Conservation (phyloP, 2,797 vertebrate species). For the Poeciliopsis paucimaculata region DNA sequence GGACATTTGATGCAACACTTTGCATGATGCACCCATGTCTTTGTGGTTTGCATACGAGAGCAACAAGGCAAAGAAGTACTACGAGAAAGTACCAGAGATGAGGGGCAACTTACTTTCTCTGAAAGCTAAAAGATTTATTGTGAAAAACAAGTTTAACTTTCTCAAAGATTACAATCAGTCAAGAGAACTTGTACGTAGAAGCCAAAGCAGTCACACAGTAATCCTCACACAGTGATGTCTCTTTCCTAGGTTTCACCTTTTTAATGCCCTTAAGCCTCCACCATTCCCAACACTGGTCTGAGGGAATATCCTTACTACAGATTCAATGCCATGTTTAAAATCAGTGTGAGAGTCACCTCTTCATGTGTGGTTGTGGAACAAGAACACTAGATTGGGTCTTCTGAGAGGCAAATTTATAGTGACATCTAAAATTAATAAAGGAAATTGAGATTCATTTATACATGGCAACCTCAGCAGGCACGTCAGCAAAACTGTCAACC, state of each 20-base stretch:
- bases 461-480: constrained; percentile 74
- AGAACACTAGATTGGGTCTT: constrained; percentile 40
- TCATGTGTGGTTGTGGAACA: constrained; percentile 5
- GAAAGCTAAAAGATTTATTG: not conserved
- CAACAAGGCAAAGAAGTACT: no score
- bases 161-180: not conserved
- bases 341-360: not conserved
- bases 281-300: not conserved
- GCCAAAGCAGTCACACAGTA: not conserved
- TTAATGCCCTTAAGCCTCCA: not conserved
- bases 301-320: not conserved
- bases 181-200: not conserved
- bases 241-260: not conserved
- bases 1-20: no score
- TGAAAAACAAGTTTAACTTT: not conserved
- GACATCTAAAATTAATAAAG: constrained; percentile 87
- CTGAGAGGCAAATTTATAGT: constrained; percentile 75
- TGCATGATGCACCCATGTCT: no score
- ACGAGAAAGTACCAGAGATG: no score
- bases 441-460: constrained; percentile 88
- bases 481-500: constrained; percentile 81
- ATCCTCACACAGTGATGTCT: not conserved
- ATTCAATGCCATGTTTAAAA: constrained; percentile 19
- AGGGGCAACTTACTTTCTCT: not conserved
- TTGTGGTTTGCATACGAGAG: no score